Evolutionary conservation across 2,888 invertebrate genomes (phyloP).

Genomic region (Glaucopsyche alexis): DNA sequence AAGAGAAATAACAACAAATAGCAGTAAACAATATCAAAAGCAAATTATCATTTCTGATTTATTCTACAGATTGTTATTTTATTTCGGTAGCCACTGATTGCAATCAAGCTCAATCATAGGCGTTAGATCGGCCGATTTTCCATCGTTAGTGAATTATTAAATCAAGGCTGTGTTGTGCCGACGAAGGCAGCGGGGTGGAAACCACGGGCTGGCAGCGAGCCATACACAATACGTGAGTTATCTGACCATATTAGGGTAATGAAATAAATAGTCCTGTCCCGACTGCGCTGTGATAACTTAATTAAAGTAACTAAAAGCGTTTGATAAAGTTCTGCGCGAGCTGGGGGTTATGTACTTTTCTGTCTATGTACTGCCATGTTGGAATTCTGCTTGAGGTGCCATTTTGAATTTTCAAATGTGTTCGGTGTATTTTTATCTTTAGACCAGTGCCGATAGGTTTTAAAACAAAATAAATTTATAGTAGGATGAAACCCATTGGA

Average conservation of each 20-base stretch:
- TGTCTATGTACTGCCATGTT: not conserved
- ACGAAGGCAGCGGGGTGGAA: conserved; percentile 46
- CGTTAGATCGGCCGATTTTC: conserved; percentile 8
- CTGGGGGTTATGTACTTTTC: not conserved
- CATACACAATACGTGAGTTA: conserved; percentile 57
- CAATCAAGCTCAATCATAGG: not conserved
- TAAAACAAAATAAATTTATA: too few species aligned
- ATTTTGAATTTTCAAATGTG: not conserved
- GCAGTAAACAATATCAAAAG: too few species aligned
- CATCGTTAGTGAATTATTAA: conserved; percentile 31
- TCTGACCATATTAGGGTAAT: conserved; percentile 42
- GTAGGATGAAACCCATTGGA: too few species aligned
- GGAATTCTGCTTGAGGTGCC: not conserved
- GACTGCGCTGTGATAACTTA: conserved; percentile 24
- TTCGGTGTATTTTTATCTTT: not conserved
- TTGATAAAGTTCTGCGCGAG: conserved; percentile 16
- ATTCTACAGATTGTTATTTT: not conserved
- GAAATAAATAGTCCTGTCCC: conserved; percentile 31
- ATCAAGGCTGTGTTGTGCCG: conserved; percentile 31
- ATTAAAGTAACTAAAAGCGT: conserved; percentile 25
- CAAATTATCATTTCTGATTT: not conserved
- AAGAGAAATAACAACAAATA: too few species aligned
- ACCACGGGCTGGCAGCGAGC: conserved; percentile 63
- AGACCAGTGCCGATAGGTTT: too few species aligned
- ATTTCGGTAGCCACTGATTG: not conserved